Conservation (phyloP, 2,797 vertebrate genomes). For the Arnoldichthys spilopterus region DNA sequence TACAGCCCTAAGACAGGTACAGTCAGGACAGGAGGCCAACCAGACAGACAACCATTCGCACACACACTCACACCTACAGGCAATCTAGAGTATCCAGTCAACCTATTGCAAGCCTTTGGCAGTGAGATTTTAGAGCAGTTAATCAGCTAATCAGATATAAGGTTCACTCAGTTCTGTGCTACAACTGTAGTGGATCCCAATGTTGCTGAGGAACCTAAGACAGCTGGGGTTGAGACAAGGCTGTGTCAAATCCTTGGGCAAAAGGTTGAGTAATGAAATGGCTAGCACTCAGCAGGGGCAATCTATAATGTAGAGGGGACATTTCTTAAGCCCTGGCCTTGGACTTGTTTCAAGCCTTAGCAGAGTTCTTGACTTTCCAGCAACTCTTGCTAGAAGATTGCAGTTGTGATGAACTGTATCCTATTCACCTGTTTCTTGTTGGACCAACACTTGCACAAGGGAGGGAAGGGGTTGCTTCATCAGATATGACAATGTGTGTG, state of each 20-base stretch:
- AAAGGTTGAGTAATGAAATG: conserved; percentile 31
- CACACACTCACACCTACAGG: too few species aligned
- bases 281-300: conserved; percentile 16
- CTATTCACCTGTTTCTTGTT: conserved; percentile 25
- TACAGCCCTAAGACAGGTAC: too few species aligned
- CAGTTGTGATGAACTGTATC: conserved; percentile 21
- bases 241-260: conserved; percentile 15
- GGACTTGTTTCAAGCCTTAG: conserved; percentile 27
- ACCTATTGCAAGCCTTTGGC: not conserved
- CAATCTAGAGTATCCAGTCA: not conserved
- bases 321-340: conserved; percentile 33
- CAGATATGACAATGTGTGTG: not conserved
- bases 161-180: not conserved
- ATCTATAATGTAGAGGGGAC: conserved; percentile 22
- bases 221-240: not conserved
- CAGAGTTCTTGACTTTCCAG: conserved; percentile 35
- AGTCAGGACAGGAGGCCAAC: too few species aligned
- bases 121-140: not conserved
- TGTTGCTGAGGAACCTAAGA: not conserved
- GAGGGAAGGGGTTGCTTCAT: conserved; percentile 12
- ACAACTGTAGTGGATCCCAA: not conserved
- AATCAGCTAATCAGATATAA: not conserved
- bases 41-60: too few species aligned
- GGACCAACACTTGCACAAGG: conserved; percentile 7
- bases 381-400: conserved; percentile 2